Evolutionary conservation across 2,888 invertebrate genomes (phyloP).

Genomic region (Embidobia sp.): DNA sequence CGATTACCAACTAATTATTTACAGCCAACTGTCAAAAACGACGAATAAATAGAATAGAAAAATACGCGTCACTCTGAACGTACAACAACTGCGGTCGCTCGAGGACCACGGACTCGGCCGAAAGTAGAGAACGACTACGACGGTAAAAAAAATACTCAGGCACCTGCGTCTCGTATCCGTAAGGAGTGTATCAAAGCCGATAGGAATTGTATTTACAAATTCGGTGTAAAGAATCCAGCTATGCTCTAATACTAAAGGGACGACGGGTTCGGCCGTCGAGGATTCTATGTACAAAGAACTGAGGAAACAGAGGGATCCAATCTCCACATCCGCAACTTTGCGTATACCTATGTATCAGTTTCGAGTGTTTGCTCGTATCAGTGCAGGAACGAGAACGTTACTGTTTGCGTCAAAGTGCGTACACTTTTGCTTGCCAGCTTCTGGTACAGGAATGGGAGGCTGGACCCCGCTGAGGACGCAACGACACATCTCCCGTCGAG

Average conservation of each 20-base stretch:
- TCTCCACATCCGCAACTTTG: neutral
- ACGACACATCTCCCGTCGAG: constrained; percentile 27
- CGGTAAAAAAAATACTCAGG: constrained; percentile 50
- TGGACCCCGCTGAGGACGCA: constrained; percentile 21
- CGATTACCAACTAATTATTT: constrained; percentile 54
- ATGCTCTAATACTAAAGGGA: constrained; percentile 53
- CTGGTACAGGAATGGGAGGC: neutral
- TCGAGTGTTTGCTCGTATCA: too few relatives aligned
- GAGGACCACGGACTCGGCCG: constrained; percentile 18
- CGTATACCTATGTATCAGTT: too few relatives aligned
- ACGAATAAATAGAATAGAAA: constrained; percentile 51
- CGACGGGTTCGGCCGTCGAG: constrained; percentile 46
- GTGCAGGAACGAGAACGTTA: too few relatives aligned
- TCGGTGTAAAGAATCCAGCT: constrained; percentile 54
- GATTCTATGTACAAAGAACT: constrained; percentile 73
- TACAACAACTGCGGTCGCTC: constrained; percentile 29
- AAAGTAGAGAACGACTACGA: constrained; percentile 29
- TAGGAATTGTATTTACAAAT: constrained; percentile 60
- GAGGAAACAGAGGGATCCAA: constrained; percentile 44
- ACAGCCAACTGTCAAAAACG: constrained; percentile 27
- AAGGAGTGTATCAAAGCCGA: constrained; percentile 58
- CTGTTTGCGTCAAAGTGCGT: too few relatives aligned
- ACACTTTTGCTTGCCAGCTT: too few relatives aligned
- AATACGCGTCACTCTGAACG: constrained; percentile 21
- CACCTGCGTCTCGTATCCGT: constrained; percentile 35